Percentiles rank a stretch among this genome's conserved stretches.
phyloP scores from a whole-genome alignment of 2,113 vertebrate species.

The Propithecus coquereli region DNA sequence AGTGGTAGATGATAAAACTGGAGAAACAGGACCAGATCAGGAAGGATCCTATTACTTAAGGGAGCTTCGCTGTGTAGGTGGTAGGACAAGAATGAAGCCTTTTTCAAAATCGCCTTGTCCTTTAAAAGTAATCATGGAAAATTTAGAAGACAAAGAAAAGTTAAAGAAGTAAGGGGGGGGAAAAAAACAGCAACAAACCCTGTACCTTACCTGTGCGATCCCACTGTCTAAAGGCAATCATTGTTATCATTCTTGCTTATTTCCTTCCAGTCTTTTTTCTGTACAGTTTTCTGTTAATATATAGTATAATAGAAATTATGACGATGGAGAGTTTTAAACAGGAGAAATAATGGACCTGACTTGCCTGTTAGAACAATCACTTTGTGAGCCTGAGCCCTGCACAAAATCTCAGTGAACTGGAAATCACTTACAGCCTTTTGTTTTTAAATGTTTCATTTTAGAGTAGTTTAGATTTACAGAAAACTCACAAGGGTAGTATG shows the following conservation, averaged over 20 bases:
- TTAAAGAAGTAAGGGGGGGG: neutral
- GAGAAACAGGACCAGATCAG: neutral
- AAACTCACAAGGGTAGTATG: neutral
- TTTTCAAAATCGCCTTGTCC: neutral
- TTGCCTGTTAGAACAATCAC: neutral
- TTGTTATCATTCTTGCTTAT: neutral
- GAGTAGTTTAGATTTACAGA: neutral
- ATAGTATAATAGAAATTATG: neutral
- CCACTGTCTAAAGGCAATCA: neutral
- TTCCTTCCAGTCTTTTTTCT: neutral
- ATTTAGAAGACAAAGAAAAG: slow-evolving; percentile 14
- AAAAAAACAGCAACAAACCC: neutral
- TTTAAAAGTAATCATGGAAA: neutral
- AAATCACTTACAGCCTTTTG: neutral
- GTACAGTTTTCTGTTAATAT: neutral
- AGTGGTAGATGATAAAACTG: neutral
- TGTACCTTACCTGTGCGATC: neutral
- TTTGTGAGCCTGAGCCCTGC: neutral
- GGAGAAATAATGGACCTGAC: too few relatives aligned
- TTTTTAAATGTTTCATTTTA: neutral
- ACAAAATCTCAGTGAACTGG: neutral
- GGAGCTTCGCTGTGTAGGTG: neutral
- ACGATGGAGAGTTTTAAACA: neutral
- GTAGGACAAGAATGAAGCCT: neutral
- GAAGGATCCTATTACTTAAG: neutral